These are phyloP conservation scores for Brachionus rubens DNA, from an alignment of 1,140 invertebrate species.

Conservation along the genomic window DNA sequence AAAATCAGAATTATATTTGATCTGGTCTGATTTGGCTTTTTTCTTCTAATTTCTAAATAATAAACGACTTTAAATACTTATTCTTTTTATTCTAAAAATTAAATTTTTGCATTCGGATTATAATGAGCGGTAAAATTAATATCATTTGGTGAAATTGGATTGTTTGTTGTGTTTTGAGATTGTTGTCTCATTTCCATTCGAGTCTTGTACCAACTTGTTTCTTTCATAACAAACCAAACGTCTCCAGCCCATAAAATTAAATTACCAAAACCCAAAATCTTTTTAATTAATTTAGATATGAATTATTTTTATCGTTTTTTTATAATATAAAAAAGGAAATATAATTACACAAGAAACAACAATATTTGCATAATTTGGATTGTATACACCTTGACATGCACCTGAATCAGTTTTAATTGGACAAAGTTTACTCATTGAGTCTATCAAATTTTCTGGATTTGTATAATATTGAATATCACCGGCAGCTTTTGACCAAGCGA, in stretches of 20 bases:
- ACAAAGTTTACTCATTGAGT: not conserved
- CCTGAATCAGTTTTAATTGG: not conserved
- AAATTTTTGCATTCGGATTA: constrained; percentile 13
- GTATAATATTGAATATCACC: not conserved
- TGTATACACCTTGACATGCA: not conserved
- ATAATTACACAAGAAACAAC: constrained; percentile 31
- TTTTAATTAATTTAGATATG: not conserved
- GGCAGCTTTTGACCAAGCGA: constrained; percentile 40
- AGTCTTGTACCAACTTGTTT: constrained; percentile 28
- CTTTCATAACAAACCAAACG: constrained; percentile 38
- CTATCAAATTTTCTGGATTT: not conserved
- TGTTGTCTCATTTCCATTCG: not conserved
- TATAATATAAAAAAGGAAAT: not conserved
- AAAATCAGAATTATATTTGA: no score
- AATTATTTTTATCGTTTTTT: no score
- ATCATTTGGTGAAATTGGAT: constrained; percentile 7
- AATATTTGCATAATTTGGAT: constrained; percentile 31
- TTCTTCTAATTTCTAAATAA: no score
- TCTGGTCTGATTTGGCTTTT: no score
- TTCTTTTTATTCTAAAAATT: no score
- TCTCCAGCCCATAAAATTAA: constrained; percentile 29
- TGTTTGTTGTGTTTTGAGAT: not conserved
- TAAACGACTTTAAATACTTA: no score
- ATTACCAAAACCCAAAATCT: constrained; percentile 43
- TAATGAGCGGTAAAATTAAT: constrained; percentile 32